Conservation (phyloP, 2,797 vertebrate genomes). For the Myotis findleyi region DNA sequence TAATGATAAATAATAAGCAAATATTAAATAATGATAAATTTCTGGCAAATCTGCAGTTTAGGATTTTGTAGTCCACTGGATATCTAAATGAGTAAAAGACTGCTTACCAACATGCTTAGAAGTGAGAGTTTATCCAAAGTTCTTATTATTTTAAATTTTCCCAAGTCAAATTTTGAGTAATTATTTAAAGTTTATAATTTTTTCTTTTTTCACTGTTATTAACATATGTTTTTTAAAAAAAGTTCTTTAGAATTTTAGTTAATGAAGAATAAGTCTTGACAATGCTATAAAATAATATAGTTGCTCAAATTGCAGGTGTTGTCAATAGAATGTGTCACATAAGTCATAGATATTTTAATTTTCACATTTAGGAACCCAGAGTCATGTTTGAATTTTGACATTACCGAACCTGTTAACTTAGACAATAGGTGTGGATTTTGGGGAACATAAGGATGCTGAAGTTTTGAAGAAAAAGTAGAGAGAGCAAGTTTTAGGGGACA, state of each 20-base stretch:
- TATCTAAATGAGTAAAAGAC: not conserved
- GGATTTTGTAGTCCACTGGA: not conserved
- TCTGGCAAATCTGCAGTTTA: not conserved
- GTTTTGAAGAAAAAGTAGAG: not conserved
- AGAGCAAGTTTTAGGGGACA: not conserved
- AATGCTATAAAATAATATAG: not conserved
- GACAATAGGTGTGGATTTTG: not conserved
- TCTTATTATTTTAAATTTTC: not conserved
- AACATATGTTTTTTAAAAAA: not conserved
- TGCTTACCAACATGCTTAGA: not conserved
- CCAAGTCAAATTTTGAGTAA: not conserved
- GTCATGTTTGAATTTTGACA: not conserved
- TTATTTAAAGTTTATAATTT: not conserved
- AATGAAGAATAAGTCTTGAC: not conserved
- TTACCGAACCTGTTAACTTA: not conserved
- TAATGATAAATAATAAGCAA: not conserved
- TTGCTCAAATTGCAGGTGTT: not conserved
- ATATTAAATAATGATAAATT: not conserved
- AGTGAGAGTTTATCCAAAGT: not conserved
- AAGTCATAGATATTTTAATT: not conserved
- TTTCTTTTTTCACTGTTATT: not conserved
- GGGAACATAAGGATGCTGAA: not conserved
- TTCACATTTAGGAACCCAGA: not conserved
- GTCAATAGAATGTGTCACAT: not conserved
- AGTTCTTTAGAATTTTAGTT: not conserved